Base-by-base conservation (phyloP, 1,140 invertebrate species). In the Globodera rostochiensis region DNA sequence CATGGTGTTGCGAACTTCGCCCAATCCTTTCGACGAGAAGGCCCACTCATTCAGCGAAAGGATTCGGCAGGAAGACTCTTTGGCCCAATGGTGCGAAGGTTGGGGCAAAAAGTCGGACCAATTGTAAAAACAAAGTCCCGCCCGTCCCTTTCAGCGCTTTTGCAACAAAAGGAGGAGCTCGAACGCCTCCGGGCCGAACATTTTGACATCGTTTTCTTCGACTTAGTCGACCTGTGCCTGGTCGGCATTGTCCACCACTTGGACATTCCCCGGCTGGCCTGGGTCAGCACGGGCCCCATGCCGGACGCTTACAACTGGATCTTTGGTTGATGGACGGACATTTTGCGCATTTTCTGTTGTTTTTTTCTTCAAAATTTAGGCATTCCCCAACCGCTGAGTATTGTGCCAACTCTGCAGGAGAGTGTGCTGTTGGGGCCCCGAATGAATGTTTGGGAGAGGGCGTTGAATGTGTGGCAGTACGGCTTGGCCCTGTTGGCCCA, bases 121-220 rank as follows among this genome's bases (percentile, higher is more conserved):
- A 64, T 64, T 6, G 11, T 19, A 64, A 6, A 53, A 53, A 15
- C 8, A 46, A 79, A 80, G 8, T 47, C 4, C 15, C 53, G 53
- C 74, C n/a, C n/a, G 25, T 57, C 25, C 45, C 47, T 70, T 86
- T 77, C 36, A 86, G 86, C 36, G 49, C 79, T 86, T 64, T 13
- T 86, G 57, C 47, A 85, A 49, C 21, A 74, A 8, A 82, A 83
- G 73, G 50, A 84, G 69, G 86, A 85, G 74, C 25, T 86, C 6
- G 82, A 87, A 19, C 36, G 36, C 8, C 57, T 86, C 11, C 79
- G 76, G 60, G 19, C 76, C n/a, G 46, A 80, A 15, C 73, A 87
- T 9, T 86, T 87, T 66, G 86, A 86, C 69, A 73, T 87, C 15
- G 77, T 80, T 1, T 69, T 87, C 74, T 80, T 66, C 15, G 77